Conservation (phyloP, 92 coral and sea anemone species). For the Virgularia gustaviana region DNA sequence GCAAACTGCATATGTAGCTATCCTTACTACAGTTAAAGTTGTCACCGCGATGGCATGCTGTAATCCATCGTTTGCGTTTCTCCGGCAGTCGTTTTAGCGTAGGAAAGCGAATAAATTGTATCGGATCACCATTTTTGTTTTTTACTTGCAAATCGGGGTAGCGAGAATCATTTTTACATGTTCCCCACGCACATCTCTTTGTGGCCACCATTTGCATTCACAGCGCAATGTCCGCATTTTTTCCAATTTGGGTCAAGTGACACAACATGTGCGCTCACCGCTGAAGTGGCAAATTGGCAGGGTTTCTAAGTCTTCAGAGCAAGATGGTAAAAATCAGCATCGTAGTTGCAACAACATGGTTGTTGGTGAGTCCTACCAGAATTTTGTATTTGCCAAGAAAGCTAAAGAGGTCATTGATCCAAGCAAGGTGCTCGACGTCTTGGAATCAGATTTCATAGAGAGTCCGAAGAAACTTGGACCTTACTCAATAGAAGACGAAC, state of each 20-base stretch:
- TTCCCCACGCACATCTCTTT: too few relatives aligned
- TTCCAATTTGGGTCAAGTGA: too few relatives aligned
- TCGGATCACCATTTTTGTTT: constrained; percentile 56
- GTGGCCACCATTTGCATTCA: too few relatives aligned
- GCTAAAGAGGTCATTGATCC: constrained; percentile 52
- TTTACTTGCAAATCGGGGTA: constrained; percentile 50
- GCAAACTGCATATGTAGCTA: constrained; percentile 50
- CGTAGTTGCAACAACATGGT: too few relatives aligned
- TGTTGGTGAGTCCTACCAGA: too few relatives aligned
- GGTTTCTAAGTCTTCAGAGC: too few relatives aligned
- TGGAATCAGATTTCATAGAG: constrained; percentile 54
- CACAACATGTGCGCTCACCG: too few relatives aligned
- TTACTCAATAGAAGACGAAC: constrained; percentile 41
- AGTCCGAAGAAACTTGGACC: constrained; percentile 10
- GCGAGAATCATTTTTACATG: constrained; percentile 60
- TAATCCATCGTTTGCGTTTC: constrained; percentile 53
- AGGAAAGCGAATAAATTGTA: constrained; percentile 55
- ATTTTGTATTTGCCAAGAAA: constrained; percentile 31
- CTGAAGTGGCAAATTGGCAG: too few relatives aligned
- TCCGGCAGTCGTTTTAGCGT: constrained; percentile 48
- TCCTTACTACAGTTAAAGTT: constrained; percentile 50
- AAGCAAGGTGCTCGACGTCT: constrained; percentile 41
- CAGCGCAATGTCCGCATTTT: constrained; percentile 55
- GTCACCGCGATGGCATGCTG: constrained; percentile 52
- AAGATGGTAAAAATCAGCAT: too few relatives aligned